Conservation (phyloP, 2,113 vertebrate species). For the Telmatochromis sp. region DNA sequence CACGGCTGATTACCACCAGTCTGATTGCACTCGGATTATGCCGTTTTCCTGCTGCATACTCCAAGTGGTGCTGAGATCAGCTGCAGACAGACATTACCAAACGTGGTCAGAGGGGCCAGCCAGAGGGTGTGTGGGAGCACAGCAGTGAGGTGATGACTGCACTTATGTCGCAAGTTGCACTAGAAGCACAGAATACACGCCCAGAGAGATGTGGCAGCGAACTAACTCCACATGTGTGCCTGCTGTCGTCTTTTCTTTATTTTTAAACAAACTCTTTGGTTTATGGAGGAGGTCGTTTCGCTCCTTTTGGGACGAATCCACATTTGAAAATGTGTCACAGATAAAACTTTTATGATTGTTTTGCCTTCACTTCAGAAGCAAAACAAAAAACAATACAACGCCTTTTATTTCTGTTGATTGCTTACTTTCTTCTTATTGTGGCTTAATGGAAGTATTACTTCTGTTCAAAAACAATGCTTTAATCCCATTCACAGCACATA, state of each 20-base stretch:
- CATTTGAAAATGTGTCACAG: not conserved
- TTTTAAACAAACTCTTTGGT: not conserved
- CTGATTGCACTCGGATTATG: constrained; percentile 32
- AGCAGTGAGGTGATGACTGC: constrained; percentile 9
- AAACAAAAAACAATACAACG: fast-evolving
- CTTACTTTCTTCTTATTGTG: not conserved
- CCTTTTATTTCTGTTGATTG: not conserved
- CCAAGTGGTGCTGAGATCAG: constrained; percentile 32
- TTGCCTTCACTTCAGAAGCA: not conserved
- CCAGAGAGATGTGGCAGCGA: not conserved
- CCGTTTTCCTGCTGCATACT: constrained; percentile 22
- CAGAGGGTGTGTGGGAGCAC: constrained; percentile 39
- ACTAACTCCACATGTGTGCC: not conserved
- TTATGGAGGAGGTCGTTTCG: not conserved
- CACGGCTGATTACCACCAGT: constrained; percentile 52
- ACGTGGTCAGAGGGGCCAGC: constrained; percentile 39
- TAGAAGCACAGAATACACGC: not conserved
- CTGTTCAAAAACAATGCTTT: not conserved
- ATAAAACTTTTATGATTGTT: not conserved
- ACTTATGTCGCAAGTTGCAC: not conserved
- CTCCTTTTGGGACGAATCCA: not conserved
- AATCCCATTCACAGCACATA: not conserved
- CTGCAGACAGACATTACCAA: constrained; percentile 51
- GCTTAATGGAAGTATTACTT: not conserved
- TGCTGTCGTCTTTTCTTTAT: not conserved